phyloP scores from a whole-genome alignment of 2,888 invertebrate genomes.

The Neelides folsomi region DNA sequence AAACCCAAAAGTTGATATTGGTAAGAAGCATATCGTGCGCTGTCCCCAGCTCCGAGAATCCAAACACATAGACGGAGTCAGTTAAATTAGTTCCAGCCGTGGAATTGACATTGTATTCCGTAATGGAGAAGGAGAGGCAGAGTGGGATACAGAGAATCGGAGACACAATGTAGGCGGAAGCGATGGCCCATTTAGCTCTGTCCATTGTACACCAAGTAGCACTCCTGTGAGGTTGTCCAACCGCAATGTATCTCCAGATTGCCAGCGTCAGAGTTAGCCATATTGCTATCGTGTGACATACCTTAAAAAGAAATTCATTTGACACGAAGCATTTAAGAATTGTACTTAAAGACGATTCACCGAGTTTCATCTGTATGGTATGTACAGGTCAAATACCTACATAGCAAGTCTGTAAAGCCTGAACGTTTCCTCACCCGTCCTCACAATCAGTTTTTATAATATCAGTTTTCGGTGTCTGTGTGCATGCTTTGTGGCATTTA shows the following conservation, averaged over 20 bases:
- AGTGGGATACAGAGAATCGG: slow-evolving; percentile 75
- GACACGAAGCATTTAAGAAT: too few relatives aligned
- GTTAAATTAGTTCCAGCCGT: slow-evolving; percentile 46
- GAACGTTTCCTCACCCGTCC: too few relatives aligned
- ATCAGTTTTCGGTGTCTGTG: too few relatives aligned
- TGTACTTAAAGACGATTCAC: too few relatives aligned
- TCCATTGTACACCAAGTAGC: slow-evolving; percentile 67
- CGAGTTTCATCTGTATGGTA: too few relatives aligned
- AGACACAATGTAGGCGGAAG: slow-evolving; percentile 65
- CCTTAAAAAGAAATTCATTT: slow-evolving; percentile 29
- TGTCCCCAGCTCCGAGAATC: slow-evolving; percentile 49
- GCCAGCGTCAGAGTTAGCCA: slow-evolving; percentile 85
- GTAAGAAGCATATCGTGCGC: slow-evolving; percentile 43
- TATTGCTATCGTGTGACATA: slow-evolving; percentile 66
- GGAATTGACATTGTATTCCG: slow-evolving; percentile 37
- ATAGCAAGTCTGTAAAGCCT: too few relatives aligned
- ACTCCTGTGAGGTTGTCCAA: slow-evolving; percentile 67
- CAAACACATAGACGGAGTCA: slow-evolving; percentile 49
- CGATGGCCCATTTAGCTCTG: slow-evolving; percentile 60
- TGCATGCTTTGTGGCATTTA: too few relatives aligned
- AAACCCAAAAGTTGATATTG: slow-evolving; percentile 71
- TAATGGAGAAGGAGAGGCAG: slow-evolving; percentile 62
- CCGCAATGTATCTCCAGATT: slow-evolving; percentile 79
- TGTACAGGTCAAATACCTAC: too few relatives aligned
- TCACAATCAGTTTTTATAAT: too few relatives aligned